Evolutionary conservation across 2,113 vertebrate species (phyloP), one percentile per base, ranked within the genome.

Genomic region (Ptyas mucosa): DNA sequence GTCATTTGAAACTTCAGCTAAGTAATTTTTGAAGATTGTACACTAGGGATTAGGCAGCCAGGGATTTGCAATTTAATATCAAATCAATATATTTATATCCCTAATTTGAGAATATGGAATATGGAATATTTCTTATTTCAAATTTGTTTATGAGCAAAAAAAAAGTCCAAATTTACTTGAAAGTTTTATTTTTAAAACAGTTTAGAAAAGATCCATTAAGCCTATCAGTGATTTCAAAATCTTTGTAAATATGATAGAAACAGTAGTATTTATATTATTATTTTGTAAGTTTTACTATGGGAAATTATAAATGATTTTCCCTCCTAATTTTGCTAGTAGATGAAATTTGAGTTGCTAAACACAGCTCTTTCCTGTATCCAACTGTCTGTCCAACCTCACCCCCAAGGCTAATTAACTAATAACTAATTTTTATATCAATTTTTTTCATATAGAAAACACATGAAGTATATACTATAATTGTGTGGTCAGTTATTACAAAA

Each of bases 41-140:
- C 55, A 75, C 46, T 2, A n/a, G 23, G 18, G 51, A 26, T 10
- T 69, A 2, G 24, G 64, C 15, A 52, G 3, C 34, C 21, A 88
- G 24, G 61, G 18, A 69, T 46, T 87, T 53, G 26, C 20, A 53
- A 18, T 53, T 75, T 88, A 29, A 89, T 81, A 75, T 34, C 52
- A 89, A 88, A 55, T 29, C 54, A 81, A 23, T 7, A 39, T 43
- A 86, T 88, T 88, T 92, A 53, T 34, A 29, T 81, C 34, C 5
- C 61, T n/a, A 55, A 89, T 23, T 21, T 89, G 52, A 92, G 24
- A 89, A 55, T 89, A 55, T 55, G 24, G 24, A 89, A 55, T 89
- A 55, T 55, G 15, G 8, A 89, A 75, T 69, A 92, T 46, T 92
- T 15, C 51, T 15, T 92, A 51, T 39, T 92, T 69, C 91, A 92